Evolutionary conservation across 2,797 vertebrate species (phyloP).

Genomic region (Merluccius polli): DNA sequence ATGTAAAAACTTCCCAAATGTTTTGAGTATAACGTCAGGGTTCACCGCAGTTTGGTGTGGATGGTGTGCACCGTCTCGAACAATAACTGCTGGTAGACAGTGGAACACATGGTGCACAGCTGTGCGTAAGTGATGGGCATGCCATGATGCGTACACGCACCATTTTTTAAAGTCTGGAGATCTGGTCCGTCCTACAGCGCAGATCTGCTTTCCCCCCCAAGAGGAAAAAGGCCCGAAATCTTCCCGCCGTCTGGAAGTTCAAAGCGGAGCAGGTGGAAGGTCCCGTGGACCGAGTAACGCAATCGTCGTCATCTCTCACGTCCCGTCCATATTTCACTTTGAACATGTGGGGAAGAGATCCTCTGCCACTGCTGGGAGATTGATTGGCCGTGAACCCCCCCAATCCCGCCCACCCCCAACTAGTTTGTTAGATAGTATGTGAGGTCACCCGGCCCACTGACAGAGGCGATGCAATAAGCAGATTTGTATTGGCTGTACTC

Average conservation of each 20-base stretch:
- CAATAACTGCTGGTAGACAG: conserved; percentile 37
- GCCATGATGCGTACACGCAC: conserved; percentile 19
- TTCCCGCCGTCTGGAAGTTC: conserved; percentile 37
- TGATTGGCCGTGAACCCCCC: conserved; percentile 25
- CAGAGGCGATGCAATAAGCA: conserved; percentile 37
- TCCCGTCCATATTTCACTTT: conserved; percentile 20
- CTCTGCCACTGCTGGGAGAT: conserved; percentile 32
- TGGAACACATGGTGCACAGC: conserved; percentile 65
- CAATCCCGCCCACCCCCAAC: not conserved
- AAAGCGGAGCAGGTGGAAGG: conserved; percentile 54
- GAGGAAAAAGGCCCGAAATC: conserved; percentile 39
- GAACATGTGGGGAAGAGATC: conserved; percentile 40
- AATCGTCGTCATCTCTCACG: conserved; percentile 31
- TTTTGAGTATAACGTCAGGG: conserved; percentile 29
- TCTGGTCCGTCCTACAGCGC: conserved; percentile 21
- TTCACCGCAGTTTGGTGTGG: conserved; percentile 14
- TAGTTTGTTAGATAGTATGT: conserved; percentile 3
- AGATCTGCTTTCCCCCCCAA: conserved; percentile 11
- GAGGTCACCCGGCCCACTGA: conserved; percentile 20
- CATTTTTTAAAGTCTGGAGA: conserved; percentile 28
- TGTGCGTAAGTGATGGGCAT: conserved; percentile 46
- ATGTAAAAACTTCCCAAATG: not conserved
- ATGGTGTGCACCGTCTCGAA: conserved; percentile 15
- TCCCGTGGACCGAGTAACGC: conserved; percentile 32
- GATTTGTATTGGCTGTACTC: not conserved